Evolutionary conservation across 2,888 invertebrate species (phyloP), one percentile per base, ranked within the genome.

Genomic region (Patella caerulea): DNA sequence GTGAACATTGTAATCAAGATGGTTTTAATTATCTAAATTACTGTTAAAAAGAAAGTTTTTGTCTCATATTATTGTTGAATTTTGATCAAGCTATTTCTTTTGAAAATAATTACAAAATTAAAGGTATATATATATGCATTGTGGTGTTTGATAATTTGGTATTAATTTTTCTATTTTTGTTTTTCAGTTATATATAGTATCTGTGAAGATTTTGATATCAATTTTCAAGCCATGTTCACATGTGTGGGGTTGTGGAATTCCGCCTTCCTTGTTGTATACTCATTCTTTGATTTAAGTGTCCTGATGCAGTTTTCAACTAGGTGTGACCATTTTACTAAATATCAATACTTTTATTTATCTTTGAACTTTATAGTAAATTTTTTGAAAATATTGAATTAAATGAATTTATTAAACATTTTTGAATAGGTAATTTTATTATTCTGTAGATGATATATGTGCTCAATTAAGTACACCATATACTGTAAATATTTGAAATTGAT

Each of bases 261-360:
- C 75, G 91, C 94, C 85, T 94, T 94, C 88, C 90, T 94, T 72
- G 90, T 93, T 76, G 80, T 94, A 52, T 94, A 93, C 88, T 92
- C 94, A 56, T 89, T 93, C 17, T 93, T 93, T 74, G 94, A 93
- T 84, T 92, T 93, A 80, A 93, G 93, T 80, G 90, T 92, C 79
- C 90, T 94, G 73, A 94, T 94, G 94, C 92, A 93, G 86, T 93
- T 93, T 91, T 94, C 93, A 53, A 94, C 94, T 14, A 91, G 94
- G 93, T 92, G 82, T 75, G 83, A 75, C 9, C 34, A 45, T 45
- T 55, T 4, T 9, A 52, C 11, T 52, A 52, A 12, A 29, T 24
- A 24, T 24, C 24, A 24, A 24, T 29, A 29, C 9, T 65, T 74
- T 17, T 29, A 19, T 56, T 45, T 74, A n/a, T 34, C 19, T 45